These are phyloP conservation scores for Chironomus striatipennis DNA, from an alignment of 1,140 invertebrate species.

Conservation along the genomic window DNA sequence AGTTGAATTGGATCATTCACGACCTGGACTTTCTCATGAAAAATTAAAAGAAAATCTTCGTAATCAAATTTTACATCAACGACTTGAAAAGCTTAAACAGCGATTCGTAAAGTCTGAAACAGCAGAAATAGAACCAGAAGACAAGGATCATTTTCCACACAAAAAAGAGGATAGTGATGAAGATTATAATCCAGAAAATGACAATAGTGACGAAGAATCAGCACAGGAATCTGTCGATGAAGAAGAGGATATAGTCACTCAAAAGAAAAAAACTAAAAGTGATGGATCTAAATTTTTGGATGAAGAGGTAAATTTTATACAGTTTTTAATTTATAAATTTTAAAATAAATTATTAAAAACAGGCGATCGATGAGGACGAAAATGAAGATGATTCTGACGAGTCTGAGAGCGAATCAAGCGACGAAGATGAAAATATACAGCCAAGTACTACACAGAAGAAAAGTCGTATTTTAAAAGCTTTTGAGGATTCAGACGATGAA, in stretches of 20 bases:
- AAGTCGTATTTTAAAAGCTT: conserved; percentile 34
- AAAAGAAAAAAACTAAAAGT: conserved; percentile 27
- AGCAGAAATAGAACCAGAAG: not conserved
- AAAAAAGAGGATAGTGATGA: conserved; percentile 18
- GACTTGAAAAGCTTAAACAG: not conserved
- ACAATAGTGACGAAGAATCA: conserved; percentile 34
- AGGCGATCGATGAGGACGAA: conserved; percentile 30
- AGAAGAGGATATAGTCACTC: conserved; percentile 33
- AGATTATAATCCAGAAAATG: conserved; percentile 33
- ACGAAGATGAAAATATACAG: conserved; percentile 31
- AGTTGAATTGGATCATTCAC: not conserved
- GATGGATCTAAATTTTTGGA: conserved; percentile 27
- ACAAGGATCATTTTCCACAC: not conserved
- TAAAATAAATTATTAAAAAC: no score
- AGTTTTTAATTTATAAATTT: not conserved
- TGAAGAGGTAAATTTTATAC: conserved; percentile 28
- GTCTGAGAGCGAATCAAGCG: conserved; percentile 30
- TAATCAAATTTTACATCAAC: not conserved
- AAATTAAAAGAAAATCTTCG: conserved; percentile 17
- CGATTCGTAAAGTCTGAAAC: not conserved
- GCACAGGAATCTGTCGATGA: conserved; percentile 29
- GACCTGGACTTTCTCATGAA: not conserved
- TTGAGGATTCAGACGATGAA: conserved; percentile 36
- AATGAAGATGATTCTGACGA: conserved; percentile 33
- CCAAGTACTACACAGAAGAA: conserved; percentile 30